Base-by-base conservation (phyloP, 64 coral and sea anemone genomes). In the Exaiptasia diaphana region DNA sequence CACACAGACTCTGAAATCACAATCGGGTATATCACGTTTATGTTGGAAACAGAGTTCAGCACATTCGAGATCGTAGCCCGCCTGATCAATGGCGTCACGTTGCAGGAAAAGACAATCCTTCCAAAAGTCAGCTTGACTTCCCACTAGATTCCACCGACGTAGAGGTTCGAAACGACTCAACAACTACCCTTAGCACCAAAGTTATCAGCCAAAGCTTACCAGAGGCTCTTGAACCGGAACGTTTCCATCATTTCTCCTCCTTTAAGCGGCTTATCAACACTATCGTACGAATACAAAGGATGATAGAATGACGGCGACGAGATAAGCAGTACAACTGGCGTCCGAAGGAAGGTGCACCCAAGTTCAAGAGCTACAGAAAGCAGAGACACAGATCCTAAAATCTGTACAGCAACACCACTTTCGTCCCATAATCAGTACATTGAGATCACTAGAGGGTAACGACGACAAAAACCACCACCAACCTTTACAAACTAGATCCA, bases 291-390 rank as follows among this genome's bases (percentile, higher is more conserved):
- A 71, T 87, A 31, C 90, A 93, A 67, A 74, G 77, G 29, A 87
- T 75, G 57, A 87, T 87, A 31, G 83, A 87, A 71, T 69, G 44
- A 14, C 23, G 28, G 17, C 17, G 90, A 64, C 44, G 26, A 13
- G 60, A 93, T 28, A 93, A 93, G 38, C 45, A 77, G 14, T 21
- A 76, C 33, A 93, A 93, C 29, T 93, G 90, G 90, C 77, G 71
- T 44, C 71, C 83, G 5, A 75, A 42, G 30, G 29, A 87, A 17
- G 77, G 83, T 29, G 82, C 77, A 17, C 62, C 78, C 2, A 22
- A 22, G 90, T 87, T 14, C 22, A 42, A 53, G 77, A 87, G 50
- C 20, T 81, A 12, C 15, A 26, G 1, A 10, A 73, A 81, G 83
- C 82, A 18, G 74, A 85, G 48, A 34, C 20, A 36, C 1, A 18